Evolutionary conservation across 2,113 vertebrate species (phyloP).

Genomic region (Macquaria australasica): DNA sequence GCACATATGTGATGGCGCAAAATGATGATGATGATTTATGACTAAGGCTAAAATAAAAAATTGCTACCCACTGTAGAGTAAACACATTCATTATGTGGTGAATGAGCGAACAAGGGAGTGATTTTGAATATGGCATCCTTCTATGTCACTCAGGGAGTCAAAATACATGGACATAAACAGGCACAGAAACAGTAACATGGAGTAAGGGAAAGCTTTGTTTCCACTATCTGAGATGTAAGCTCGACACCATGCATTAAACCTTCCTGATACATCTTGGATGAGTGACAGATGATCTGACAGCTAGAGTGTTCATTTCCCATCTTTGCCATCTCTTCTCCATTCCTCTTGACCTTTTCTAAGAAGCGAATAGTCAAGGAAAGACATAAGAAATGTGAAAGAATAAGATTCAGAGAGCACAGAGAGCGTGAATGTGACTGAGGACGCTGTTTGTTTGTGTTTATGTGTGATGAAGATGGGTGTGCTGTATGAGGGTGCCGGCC

Average conservation of each 20-base stretch:
- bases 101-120: not conserved
- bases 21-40: not conserved
- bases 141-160: not conserved
- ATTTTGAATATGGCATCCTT: not conserved
- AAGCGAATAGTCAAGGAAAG: conserved; percentile 1
- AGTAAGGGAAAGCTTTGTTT: not conserved
- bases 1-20: not conserved
- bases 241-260: conserved; percentile 11
- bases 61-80: not conserved
- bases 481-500: conserved; percentile 37
- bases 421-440: not conserved
- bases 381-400: not conserved
- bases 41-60: not conserved
- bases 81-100: not conserved
- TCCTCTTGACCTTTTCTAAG: conserved; percentile 44
- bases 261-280: conserved; percentile 13
- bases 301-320: conserved; percentile 29
- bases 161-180: not conserved
- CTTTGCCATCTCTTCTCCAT: conserved; percentile 9
- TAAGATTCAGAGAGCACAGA: not conserved
- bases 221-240: not conserved
- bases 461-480: not conserved
- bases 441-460: conserved; percentile 38
- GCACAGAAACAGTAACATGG: not conserved
- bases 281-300: conserved; percentile 18